A percentile compares a stretch with the other conserved stretches of the same genome.
Evolutionary conservation across 2,113 vertebrate genomes (phyloP).

Genomic region (Dascyllus trimaculatus): DNA sequence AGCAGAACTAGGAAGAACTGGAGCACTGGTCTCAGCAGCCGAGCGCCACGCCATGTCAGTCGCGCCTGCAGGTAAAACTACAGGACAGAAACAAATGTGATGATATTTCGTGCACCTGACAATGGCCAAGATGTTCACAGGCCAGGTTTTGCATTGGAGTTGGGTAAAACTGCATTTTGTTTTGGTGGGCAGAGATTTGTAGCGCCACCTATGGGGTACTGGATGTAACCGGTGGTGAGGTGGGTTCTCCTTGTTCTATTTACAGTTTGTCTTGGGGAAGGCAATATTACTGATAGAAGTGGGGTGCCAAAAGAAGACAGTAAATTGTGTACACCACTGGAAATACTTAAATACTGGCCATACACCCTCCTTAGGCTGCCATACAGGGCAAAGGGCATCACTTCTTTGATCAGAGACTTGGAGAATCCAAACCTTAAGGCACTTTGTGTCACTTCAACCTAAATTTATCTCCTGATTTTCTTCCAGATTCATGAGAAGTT

Average conservation of each 20-base stretch:
- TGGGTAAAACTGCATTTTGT: too few relatives aligned
- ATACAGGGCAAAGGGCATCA: too few relatives aligned
- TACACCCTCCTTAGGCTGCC: too few relatives aligned
- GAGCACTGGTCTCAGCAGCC: slow-evolving; percentile 79
- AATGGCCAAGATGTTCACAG: too few relatives aligned
- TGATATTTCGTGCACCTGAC: neutral
- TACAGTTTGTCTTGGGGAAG: neutral
- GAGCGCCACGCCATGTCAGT: slow-evolving; percentile 82
- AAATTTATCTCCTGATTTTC: neutral
- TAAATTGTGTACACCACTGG: too few relatives aligned
- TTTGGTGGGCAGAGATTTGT: too few relatives aligned
- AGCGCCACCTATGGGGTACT: neutral
- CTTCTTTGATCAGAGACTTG: neutral
- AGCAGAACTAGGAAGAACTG: slow-evolving; percentile 86
- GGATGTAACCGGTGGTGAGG: neutral
- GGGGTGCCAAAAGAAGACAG: too few relatives aligned
- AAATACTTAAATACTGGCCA: too few relatives aligned
- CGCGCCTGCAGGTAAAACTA: slow-evolving; percentile 88
- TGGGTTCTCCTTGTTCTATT: neutral
- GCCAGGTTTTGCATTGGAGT: too few relatives aligned
- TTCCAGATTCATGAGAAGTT: neutral
- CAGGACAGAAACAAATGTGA: neutral
- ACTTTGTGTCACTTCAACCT: neutral
- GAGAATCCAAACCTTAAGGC: neutral
- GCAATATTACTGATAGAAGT: neutral